Evolutionary conservation across 1,140 invertebrate genomes (phyloP).

Genomic region (Diorhabda carinulata): DNA sequence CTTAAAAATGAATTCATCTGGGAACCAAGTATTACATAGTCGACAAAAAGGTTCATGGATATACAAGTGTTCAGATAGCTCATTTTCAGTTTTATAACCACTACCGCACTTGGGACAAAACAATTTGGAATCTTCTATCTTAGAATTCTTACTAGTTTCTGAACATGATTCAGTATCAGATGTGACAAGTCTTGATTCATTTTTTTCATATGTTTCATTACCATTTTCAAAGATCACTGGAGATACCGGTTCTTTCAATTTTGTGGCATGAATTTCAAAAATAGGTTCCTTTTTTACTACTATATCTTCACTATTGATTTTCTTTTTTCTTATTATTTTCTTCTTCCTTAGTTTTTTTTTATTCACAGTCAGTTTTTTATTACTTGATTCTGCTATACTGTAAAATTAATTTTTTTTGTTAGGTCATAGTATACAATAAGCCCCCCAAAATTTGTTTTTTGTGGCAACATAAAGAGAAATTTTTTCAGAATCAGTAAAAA

Average conservation of each 20-base stretch:
- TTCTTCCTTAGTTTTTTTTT: constrained; percentile 18
- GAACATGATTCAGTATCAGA: constrained; percentile 33
- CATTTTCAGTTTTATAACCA: constrained; percentile 26
- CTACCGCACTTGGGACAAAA: constrained; percentile 31
- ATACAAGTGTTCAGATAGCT: constrained; percentile 26
- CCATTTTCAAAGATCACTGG: constrained; percentile 21
- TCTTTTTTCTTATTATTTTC: constrained; percentile 10
- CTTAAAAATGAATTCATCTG: constrained; percentile 24
- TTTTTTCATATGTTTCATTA: constrained; percentile 19
- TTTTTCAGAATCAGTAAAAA: too few species aligned
- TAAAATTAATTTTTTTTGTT: too few species aligned
- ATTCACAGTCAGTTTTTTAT: not conserved
- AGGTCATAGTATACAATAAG: too few species aligned
- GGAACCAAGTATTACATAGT: constrained; percentile 30
- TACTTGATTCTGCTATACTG: too few species aligned
- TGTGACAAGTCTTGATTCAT: constrained; percentile 20
- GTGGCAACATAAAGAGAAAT: too few species aligned
- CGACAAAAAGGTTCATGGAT: constrained; percentile 29
- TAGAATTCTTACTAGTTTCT: constrained; percentile 20
- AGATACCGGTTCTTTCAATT: constrained; percentile 15
- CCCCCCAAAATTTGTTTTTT: too few species aligned
- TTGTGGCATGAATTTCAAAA: constrained; percentile 27
- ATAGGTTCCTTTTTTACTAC: constrained; percentile 16
- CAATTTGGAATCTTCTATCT: constrained; percentile 23
- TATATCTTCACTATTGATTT: constrained; percentile 18